Base-by-base conservation (phyloP, 2,888 invertebrate species). In the Anodontia alba region DNA sequence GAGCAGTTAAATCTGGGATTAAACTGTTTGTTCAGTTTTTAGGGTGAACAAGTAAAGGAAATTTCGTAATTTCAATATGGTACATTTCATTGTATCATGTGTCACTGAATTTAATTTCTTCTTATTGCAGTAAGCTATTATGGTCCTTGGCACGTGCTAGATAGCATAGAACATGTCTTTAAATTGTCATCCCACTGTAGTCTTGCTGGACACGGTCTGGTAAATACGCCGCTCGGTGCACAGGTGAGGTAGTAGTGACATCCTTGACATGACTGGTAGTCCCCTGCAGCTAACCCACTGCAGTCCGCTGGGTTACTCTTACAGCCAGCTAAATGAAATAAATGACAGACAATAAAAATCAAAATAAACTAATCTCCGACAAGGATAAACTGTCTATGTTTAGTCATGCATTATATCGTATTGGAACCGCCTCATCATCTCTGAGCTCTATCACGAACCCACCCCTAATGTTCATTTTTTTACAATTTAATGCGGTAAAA, bases 231-330 rank as follows among this genome's bases (percentile, higher is more conserved):
- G 42, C 88, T 89, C 7, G 87, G 86, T 62, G 88, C 84, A 75
- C 90, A 90, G 43, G 89, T 89, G 62, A 86, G 77, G 72, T 89
- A 89, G 26, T 78, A 86, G 77, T 88, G 84, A 70, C 90, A 90
- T 3, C 89, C 87, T 38, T 70, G 80, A 68, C 90, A 90, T 0
- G 89, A 88, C 80, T 88, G 90, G 73, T 90, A 89, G 73, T 90
- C 89, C 0, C 90, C 90, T 0, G 82, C 80, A 2, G 84, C 71
- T 36, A 78, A 74, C n/a, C 71, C 69, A n/a, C 36, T 42, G 66
- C 89, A 89, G 69, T 86, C 86, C 10, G 76, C 71, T 12, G 46
- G 54, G 10, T 8, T 29, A 17, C 62, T 33, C 17, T 33, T 29
- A 33, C 62, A 62, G 2, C 62, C 62, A 29, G 62, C 62, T 62